Evolutionary conservation across 1,140 invertebrate genomes (phyloP).

Genomic region (Apis florea): DNA sequence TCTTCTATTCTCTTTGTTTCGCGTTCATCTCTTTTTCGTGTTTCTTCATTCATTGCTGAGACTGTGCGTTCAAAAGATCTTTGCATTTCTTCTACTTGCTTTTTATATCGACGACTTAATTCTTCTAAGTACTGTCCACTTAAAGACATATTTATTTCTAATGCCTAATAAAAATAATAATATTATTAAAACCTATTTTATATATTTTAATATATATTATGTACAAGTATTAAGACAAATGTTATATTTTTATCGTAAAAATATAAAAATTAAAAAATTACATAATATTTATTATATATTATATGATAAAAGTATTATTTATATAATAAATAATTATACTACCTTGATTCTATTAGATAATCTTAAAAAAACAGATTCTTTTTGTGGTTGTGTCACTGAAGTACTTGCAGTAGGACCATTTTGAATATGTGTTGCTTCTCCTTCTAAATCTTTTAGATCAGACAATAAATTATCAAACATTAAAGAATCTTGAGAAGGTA

Average conservation of each 20-base stretch:
- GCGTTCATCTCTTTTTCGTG: constrained; percentile 85
- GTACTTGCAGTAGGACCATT: constrained; percentile 65
- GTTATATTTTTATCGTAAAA: no score
- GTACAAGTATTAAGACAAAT: no score
- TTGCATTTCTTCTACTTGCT: constrained; percentile 97
- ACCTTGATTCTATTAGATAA: constrained; percentile 97
- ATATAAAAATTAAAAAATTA: no score
- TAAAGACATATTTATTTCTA: constrained; percentile 98
- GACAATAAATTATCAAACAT: constrained; percentile 79
- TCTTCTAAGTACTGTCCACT: constrained; percentile 98
- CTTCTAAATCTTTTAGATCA: constrained; percentile 79
- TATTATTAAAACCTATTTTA: neutral
- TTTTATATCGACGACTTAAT: constrained; percentile 95
- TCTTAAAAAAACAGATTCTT: constrained; percentile 97
- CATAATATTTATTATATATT: no score
- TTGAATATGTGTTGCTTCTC: constrained; percentile 64
- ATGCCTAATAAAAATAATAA: constrained; percentile 82
- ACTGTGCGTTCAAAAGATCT: constrained; percentile 91
- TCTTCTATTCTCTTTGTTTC: constrained; percentile 85
- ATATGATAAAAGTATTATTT: neutral
- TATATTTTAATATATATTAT: neutral
- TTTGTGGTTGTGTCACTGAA: constrained; percentile 80
- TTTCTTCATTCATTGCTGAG: constrained; percentile 87
- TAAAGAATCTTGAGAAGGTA: constrained; percentile 72
- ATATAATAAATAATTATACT: constrained; percentile 34